phyloP scores from a whole-genome alignment of 1,140 invertebrate genomes.

The Drosophila nikananu region DNA sequence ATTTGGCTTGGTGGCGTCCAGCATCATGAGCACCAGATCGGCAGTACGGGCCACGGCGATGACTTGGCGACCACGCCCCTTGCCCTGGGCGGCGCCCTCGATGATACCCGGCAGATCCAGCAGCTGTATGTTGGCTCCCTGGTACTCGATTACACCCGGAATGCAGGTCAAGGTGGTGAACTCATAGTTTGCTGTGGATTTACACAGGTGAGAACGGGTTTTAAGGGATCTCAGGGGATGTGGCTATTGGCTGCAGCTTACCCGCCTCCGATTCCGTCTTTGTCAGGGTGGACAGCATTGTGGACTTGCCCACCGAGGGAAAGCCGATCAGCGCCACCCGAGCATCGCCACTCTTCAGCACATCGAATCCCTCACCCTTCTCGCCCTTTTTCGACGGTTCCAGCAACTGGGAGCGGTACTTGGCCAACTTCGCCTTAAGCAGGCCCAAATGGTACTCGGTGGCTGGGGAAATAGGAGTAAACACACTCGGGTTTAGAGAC shows the following conservation, averaged over 20 bases:
- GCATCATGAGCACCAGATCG: conserved; percentile 99
- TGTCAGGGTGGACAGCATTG: conserved; percentile 96
- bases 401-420: conserved; percentile 97
- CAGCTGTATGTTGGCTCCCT: conserved; percentile 99
- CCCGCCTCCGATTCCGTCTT: conserved; percentile 95
- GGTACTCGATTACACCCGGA: conserved; percentile 99
- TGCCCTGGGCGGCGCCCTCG: conserved; percentile 96
- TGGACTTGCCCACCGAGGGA: conserved; percentile 99
- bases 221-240: not conserved
- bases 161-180: conserved; percentile 99
- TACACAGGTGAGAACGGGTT: not conserved
- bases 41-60: conserved; percentile 98
- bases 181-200: conserved; percentile 94
- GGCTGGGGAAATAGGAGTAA: conserved; percentile 88
- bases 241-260: not conserved
- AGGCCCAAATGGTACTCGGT: conserved; percentile 99
- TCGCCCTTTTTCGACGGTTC: conserved; percentile 98
- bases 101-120: conserved; percentile 99
- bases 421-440: conserved; percentile 99
- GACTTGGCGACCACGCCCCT: conserved; percentile 94
- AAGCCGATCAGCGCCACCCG: conserved; percentile 99
- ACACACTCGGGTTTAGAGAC: conserved; percentile 5
- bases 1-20: conserved; percentile 98
- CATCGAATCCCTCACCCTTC: conserved; percentile 99
- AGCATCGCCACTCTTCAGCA: conserved; percentile 99